Evolutionary conservation across 2,113 vertebrate genomes (phyloP).

Genomic region (Aythya baeri): DNA sequence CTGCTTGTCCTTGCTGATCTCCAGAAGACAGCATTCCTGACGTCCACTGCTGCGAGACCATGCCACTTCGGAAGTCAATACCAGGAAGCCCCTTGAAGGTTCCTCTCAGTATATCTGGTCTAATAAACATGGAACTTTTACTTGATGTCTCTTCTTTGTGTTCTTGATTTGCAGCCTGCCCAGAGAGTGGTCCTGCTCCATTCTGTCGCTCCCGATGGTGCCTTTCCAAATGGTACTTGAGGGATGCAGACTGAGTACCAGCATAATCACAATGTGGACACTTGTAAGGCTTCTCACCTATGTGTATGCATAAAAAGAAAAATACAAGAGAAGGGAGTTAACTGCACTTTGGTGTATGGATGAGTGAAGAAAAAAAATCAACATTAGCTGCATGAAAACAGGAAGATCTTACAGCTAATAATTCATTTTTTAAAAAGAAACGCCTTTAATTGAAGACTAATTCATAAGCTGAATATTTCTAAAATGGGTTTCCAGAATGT

Average conservation of each 20-base stretch:
- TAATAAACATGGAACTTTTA: slow-evolving; percentile 89
- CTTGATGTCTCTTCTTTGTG: slow-evolving; percentile 88
- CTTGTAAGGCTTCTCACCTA: slow-evolving; percentile 99
- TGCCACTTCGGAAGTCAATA: slow-evolving; percentile 89
- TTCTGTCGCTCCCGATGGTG: slow-evolving; percentile 96
- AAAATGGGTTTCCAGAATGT: slow-evolving; percentile 69
- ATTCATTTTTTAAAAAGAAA: slow-evolving; percentile 59
- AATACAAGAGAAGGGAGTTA: slow-evolving; percentile 33
- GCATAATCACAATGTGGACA: slow-evolving; percentile 99
- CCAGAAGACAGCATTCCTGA: slow-evolving; percentile 84
- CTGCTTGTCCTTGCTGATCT: slow-evolving; percentile 83
- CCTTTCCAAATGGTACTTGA: slow-evolving; percentile 97
- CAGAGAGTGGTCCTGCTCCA: slow-evolving; percentile 84
- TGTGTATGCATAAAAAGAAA: slow-evolving; percentile 27
- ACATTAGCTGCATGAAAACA: slow-evolving; percentile 55
- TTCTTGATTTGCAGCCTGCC: slow-evolving; percentile 82
- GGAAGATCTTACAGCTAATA: slow-evolving; percentile 53
- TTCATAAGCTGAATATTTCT: slow-evolving; percentile 67
- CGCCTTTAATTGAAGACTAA: slow-evolving; percentile 71
- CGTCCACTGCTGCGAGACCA: slow-evolving; percentile 92
- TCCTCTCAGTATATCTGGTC: slow-evolving; percentile 92
- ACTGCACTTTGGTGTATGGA: slow-evolving; percentile 21
- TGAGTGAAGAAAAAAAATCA: slow-evolving; percentile 18
- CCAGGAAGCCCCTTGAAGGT: slow-evolving; percentile 93
- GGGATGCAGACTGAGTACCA: slow-evolving; percentile 96